These are phyloP conservation scores for Zophobas morio DNA, from an alignment of 1,140 invertebrate genomes.

Conservation along the genomic window DNA sequence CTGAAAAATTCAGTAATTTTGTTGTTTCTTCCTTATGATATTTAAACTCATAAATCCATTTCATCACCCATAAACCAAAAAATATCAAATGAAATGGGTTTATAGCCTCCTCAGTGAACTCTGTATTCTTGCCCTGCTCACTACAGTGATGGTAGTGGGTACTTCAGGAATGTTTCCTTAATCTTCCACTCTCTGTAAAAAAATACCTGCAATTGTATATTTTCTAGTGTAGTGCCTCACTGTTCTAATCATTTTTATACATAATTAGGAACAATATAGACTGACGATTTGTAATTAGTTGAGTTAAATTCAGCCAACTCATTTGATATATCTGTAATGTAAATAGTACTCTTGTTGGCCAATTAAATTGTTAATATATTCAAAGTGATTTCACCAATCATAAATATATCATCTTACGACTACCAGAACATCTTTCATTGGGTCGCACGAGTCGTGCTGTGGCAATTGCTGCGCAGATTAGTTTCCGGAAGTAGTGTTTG, in stretches of 20 bases:
- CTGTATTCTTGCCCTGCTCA: slow-evolving; percentile 31
- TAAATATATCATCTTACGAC: slow-evolving; percentile 43
- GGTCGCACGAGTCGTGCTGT: not conserved
- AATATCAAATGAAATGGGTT: not conserved
- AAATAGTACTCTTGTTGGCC: slow-evolving; percentile 47
- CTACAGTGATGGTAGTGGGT: not conserved
- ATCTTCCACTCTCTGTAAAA: slow-evolving; percentile 28
- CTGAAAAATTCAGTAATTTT: slow-evolving; percentile 36
- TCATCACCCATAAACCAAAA: not conserved
- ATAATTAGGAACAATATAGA: slow-evolving; percentile 45
- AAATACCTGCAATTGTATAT: slow-evolving; percentile 23
- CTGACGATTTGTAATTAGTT: slow-evolving; percentile 46
- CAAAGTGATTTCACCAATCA: slow-evolving; percentile 43
- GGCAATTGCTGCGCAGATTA: not conserved
- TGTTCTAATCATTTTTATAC: slow-evolving; percentile 46
- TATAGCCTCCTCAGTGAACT: slow-evolving; percentile 8
- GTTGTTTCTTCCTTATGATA: slow-evolving; percentile 38
- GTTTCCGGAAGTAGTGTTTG: not conserved
- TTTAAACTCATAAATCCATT: not conserved
- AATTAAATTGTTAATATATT: slow-evolving; percentile 47
- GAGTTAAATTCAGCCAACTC: slow-evolving; percentile 38
- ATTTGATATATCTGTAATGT: slow-evolving; percentile 40
- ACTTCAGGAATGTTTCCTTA: slow-evolving; percentile 22
- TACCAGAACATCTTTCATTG: not conserved
- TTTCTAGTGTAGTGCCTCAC: slow-evolving; percentile 45